Base-by-base conservation (phyloP, 2,797 vertebrate species). In the Micromesistius poutassou region DNA sequence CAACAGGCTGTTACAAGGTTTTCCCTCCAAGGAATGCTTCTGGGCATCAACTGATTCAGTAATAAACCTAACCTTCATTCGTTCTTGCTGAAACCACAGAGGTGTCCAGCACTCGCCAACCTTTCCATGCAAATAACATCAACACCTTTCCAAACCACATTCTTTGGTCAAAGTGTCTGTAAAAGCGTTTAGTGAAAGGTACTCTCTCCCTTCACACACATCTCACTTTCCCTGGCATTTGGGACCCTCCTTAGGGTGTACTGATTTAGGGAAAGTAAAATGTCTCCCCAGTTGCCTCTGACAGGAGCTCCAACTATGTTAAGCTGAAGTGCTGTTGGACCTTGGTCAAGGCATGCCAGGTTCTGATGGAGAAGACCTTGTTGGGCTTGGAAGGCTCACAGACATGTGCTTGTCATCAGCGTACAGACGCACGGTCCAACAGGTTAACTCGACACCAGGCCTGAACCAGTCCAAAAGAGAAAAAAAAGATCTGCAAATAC, bases 381-480 rank as follows among this genome's bases (percentile, higher is more conserved):
- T 89, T 90, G 81, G 46, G 76, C 87, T 89, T 91, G 87, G 89
- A 90, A 77, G 46, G 62, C 66, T 80, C 78, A 87, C 80, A 88
- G 78, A 84, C 86, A 90, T 84, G 84, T 88, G 91, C 84, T 85
- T 85, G 76, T 81, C 78, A 89, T 91, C 89, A 89, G 78, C 73
- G 83, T 72, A 66, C 77, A 86, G 86, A 86, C 74, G 72, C 76
- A 55, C 62, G 80, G 79, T 30, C 30, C 75, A 71, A 77, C 79
- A 87, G 77, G 80, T 85, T 78, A 81, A 71, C 75, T 22, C 83
- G 86, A 87, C 81, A 83, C 77, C 14, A 77, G 25, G 79, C 76
- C 73, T 81, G 79, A 79, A 74, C 31, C 73, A 76, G 78, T 36
- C 79, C 78, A 81, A 0, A 77, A 38, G 40, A 66, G 33, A 40